Evolutionary conservation across 2,888 invertebrate genomes (phyloP), one percentile per base, ranked within the genome.

Genomic region (Mythimna lalbum): DNA sequence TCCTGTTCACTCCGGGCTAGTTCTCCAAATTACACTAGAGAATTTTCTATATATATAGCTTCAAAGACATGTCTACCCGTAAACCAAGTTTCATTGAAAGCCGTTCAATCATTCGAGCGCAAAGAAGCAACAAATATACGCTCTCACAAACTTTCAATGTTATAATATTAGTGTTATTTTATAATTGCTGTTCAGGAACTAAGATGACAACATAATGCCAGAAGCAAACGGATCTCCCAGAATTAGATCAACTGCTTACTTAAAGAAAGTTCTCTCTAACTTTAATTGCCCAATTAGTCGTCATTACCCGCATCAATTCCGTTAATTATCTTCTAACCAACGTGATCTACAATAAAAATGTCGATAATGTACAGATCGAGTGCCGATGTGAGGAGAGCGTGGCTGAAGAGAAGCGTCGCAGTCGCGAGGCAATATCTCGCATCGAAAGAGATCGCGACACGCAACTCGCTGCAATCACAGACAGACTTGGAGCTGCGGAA

Each of bases 371-470:
- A 5, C 88, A 98, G 98, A 96, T 98, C 85, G 98, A 98, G 92
- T 95, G 97, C 82, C 96, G 98, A 76, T 97, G 97, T 81, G 98
- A 98, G 83, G 98, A 98, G 86, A 97, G 97, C 69, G 93, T 98
- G 80, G 96, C 97, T 56, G 98, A 98, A 81, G 99, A 99, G 90
- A 98, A 99, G 92, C 97, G 97, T 85, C 96, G 99, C 80, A 98
- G 98, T 89, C 97, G 98, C 77, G 99, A 99, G 87, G 97, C 98
- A 69, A 96, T 98, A 85, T 96, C 97, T 27, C 97, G 99, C 63
- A 96, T 98, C 62, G 99, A 99, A 89, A 96, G 99, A 49, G 99
- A 99, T 91, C 98, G 96, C 1, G 96, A 96, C 80, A 89, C 94
- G 21, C 96, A 96, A 80, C 89, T 96, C n/a, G 84, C 92, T 1